Percentiles rank a stretch among this genome's conserved stretches.
phyloP scores from a whole-genome alignment of 2,113 vertebrate genomes.

The Nerophis lumbriciformis region DNA sequence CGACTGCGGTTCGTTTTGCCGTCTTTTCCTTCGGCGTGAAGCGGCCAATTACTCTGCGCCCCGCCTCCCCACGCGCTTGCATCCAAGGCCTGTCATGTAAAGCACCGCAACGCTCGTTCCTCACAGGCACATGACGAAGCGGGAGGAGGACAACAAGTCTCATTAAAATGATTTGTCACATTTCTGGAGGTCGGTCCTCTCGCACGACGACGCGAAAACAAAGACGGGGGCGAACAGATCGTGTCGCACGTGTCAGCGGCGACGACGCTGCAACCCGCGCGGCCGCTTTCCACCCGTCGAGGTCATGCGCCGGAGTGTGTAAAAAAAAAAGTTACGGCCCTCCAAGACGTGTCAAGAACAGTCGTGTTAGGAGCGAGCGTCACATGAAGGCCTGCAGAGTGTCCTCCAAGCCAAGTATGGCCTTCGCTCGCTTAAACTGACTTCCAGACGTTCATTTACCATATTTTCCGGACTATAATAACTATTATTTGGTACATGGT shows the following conservation, averaged over 20 bases:
- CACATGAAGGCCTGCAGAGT: neutral
- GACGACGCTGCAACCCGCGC: neutral
- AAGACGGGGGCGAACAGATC: neutral
- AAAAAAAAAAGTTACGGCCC: neutral
- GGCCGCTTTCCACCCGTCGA: neutral
- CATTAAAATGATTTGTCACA: conserved; percentile 50
- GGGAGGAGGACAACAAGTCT: conserved; percentile 31
- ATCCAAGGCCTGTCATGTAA: conserved; percentile 38
- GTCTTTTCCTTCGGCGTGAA: conserved; percentile 20
- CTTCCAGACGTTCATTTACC: neutral
- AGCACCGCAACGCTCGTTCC: conserved; percentile 44
- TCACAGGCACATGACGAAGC: conserved; percentile 27
- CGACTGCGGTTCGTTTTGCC: neutral
- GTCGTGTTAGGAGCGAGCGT: conserved; percentile 2
- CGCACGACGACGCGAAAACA: no score
- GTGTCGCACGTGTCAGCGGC: neutral
- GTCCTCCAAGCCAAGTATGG: conserved; percentile 9
- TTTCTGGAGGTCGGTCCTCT: neutral
- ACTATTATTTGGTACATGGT: no score
- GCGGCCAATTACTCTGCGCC: conserved; percentile 12
- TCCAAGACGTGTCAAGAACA: conserved; percentile 11
- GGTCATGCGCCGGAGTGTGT: neutral
- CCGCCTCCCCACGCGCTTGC: conserved; percentile 26
- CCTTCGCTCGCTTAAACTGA: conserved; percentile 3
- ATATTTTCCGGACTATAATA: no score